These are phyloP conservation scores for Serrognathus titanus DNA, from an alignment of 2,888 invertebrate species.

Conservation along the genomic window DNA sequence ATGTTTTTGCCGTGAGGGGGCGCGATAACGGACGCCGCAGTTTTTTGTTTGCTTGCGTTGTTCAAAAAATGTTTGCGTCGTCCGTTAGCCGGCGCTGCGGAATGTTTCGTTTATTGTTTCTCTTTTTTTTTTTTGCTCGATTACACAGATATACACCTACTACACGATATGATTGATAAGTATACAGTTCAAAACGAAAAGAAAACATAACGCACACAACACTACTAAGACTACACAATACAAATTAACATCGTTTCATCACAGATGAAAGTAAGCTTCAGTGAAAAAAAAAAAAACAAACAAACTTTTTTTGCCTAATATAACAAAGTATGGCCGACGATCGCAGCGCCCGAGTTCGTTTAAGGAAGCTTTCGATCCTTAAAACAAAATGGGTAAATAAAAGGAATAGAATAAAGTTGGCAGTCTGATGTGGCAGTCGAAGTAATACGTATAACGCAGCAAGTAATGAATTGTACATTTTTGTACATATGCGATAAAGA, in stretches of 20 bases:
- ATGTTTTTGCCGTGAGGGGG: no score
- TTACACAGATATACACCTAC: not conserved
- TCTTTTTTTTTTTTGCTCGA: not conserved
- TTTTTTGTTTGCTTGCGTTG: not conserved
- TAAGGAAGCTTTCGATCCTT: constrained; percentile 1
- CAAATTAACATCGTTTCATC: constrained; percentile 29
- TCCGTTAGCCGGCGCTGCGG: not conserved
- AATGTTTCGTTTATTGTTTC: not conserved
- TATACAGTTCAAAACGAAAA: not conserved
- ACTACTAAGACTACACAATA: constrained; percentile 16
- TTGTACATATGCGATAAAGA: no score
- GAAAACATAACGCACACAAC: constrained; percentile 6
- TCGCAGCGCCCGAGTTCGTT: constrained; percentile 7
- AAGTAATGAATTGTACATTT: no score
- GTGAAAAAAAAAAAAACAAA: constrained; percentile 7
- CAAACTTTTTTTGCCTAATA: constrained; percentile 3
- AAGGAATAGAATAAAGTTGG: not conserved
- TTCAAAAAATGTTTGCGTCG: not conserved
- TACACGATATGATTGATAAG: not conserved
- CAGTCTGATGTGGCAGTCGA: not conserved
- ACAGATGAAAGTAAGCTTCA: constrained; percentile 32
- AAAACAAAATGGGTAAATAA: not conserved
- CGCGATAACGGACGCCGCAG: no score
- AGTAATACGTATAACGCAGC: no score
- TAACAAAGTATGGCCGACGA: constrained; percentile 14